phyloP scores from a whole-genome alignment of 1,140 invertebrate genomes.

The Amphibalanus amphitrite region DNA sequence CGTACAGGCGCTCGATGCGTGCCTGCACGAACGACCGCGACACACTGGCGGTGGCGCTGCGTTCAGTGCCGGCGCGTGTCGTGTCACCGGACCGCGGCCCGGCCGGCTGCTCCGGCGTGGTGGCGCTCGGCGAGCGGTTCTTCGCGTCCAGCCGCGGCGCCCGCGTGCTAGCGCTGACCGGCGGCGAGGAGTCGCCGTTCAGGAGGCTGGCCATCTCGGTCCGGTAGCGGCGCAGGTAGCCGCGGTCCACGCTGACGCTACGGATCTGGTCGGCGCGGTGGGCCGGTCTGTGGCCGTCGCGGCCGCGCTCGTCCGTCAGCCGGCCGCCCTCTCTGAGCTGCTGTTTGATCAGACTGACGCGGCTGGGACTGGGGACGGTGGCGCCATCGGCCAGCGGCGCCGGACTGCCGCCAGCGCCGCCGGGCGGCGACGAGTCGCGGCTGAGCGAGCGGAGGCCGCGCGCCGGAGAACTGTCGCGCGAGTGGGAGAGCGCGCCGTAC shows the following conservation, averaged over 20 bases:
- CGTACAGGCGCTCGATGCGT: constrained; percentile 66
- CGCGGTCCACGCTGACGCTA: constrained; percentile 17
- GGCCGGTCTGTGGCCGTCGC: background rate
- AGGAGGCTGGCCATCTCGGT: background rate
- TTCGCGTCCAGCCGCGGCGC: background rate
- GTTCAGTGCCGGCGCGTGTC: background rate
- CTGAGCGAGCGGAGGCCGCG: background rate
- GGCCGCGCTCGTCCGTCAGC: background rate
- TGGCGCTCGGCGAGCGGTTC: background rate
- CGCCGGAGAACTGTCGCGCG: constrained; percentile 3
- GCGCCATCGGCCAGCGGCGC: background rate
- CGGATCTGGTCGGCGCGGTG: constrained; percentile 11
- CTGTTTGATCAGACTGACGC: background rate
- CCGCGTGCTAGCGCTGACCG: background rate
- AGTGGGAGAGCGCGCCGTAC: constrained; percentile 15
- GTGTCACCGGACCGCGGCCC: background rate
- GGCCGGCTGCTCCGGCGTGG: background rate
- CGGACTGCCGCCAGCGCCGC: background rate
- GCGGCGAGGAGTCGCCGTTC: background rate
- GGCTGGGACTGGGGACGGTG: background rate
- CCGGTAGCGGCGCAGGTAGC: constrained; percentile 10
- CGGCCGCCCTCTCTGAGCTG: background rate
- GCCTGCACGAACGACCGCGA: constrained; percentile 60
- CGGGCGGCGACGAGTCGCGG: background rate
- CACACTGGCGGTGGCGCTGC: background rate